A percentile compares a stretch with the other conserved stretches of the same genome.
phyloP scores from a whole-genome alignment of 2,113 vertebrate genomes.

The Rhombomys opimus region DNA sequence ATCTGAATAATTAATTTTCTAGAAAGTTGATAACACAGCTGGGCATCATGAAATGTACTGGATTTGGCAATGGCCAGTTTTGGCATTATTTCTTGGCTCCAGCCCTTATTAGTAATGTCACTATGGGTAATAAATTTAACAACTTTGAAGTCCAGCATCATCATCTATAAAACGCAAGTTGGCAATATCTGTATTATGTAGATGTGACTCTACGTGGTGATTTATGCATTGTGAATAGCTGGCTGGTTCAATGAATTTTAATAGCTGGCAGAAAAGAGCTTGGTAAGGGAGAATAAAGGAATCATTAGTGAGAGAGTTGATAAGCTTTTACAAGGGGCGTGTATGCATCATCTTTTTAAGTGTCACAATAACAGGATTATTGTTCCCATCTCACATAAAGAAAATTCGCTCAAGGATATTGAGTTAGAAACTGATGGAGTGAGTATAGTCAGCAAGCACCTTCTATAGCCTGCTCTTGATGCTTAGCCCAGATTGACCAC shows the following conservation, averaged over 20 bases:
- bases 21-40: neutral
- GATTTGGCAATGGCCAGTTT: neutral
- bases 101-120: neutral
- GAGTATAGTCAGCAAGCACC: neutral
- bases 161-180: slow-evolving; percentile 29
- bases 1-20: neutral
- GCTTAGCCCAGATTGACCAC: neutral
- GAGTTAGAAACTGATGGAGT: neutral
- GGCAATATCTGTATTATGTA: neutral
- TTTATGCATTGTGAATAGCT: slow-evolving; percentile 10
- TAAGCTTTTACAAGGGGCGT: neutral
- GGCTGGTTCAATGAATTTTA: neutral
- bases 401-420: neutral
- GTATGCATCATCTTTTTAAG: neutral
- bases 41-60: neutral
- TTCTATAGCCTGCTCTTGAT: neutral
- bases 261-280: neutral
- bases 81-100: slow-evolving; percentile 32
- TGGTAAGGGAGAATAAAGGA: neutral
- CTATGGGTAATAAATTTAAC: slow-evolving; percentile 16
- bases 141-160: neutral
- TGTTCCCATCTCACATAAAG: neutral
- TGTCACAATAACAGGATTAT: neutral
- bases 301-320: neutral
- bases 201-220: neutral